These are phyloP conservation scores for Octopus sinensis DNA, from an alignment of 1,140 invertebrate genomes.

Conservation along the genomic window DNA sequence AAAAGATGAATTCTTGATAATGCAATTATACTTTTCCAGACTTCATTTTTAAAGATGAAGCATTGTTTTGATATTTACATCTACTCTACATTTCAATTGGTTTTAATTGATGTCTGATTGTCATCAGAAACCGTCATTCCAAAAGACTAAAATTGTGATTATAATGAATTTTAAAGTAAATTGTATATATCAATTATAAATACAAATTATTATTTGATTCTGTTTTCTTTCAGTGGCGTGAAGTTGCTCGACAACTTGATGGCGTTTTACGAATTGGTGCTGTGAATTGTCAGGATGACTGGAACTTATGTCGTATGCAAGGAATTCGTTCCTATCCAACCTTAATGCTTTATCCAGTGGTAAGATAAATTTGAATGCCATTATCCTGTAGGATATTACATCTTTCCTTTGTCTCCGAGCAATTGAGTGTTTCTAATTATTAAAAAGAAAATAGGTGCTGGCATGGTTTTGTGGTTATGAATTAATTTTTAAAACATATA, in stretches of 20 bases:
- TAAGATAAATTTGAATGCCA: conserved; percentile 31
- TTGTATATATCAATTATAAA: too few relatives aligned
- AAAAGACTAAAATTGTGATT: neutral
- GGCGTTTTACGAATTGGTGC: conserved; percentile 73
- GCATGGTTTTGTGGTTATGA: too few relatives aligned
- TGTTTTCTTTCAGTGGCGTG: conserved; percentile 66
- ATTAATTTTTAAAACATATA: too few relatives aligned
- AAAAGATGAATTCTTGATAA: too few relatives aligned
- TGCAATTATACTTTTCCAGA: too few relatives aligned
- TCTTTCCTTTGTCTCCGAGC: neutral
- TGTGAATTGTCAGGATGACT: conserved; percentile 78
- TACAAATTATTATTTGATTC: neutral
- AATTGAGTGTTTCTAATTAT: neutral
- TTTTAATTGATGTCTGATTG: too few relatives aligned
- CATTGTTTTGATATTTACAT: too few relatives aligned
- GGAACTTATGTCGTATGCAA: conserved; percentile 68
- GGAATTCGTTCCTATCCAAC: conserved; percentile 71
- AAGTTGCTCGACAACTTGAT: conserved; percentile 71
- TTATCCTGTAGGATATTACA: neutral
- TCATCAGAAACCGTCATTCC: neutral
- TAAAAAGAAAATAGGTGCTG: neutral
- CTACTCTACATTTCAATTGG: too few relatives aligned
- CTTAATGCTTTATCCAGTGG: conserved; percentile 64
- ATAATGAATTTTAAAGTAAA: neutral
- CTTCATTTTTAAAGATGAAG: too few relatives aligned